These are phyloP conservation scores for Kradibia gibbosae DNA, from an alignment of 1,140 invertebrate species.

Conservation along the genomic window DNA sequence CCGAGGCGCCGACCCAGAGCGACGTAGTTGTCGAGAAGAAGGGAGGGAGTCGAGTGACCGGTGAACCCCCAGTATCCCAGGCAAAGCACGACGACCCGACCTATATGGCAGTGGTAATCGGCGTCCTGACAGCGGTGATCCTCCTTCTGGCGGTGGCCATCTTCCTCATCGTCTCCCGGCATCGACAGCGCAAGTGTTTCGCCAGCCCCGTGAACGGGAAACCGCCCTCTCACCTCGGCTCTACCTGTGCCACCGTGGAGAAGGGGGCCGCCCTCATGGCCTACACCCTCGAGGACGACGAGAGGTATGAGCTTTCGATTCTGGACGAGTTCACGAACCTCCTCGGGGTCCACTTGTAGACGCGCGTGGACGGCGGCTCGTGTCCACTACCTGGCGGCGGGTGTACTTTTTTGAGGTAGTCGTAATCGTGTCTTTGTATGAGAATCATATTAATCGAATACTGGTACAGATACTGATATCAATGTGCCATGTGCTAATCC, in stretches of 20 bases:
- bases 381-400: neutral
- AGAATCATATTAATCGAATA: neutral
- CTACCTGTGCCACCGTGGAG: slow-evolving; percentile 73
- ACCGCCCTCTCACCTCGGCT: slow-evolving; percentile 70
- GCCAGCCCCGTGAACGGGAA: slow-evolving; percentile 82
- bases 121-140: slow-evolving; percentile 84
- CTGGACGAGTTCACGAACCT: slow-evolving; percentile 48
- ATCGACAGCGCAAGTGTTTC: slow-evolving; percentile 84
- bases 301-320: slow-evolving; percentile 62
- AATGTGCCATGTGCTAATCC: neutral
- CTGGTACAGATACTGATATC: neutral
- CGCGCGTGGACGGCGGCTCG: no score
- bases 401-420: no score
- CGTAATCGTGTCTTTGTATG: neutral
- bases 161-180: slow-evolving; percentile 83
- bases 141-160: slow-evolving; percentile 82
- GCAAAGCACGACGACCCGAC: slow-evolving; percentile 81
- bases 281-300: slow-evolving; percentile 70
- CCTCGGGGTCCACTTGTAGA: slow-evolving; percentile 30
- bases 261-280: slow-evolving; percentile 71
- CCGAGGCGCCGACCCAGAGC: slow-evolving; percentile 67
- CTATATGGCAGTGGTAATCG: slow-evolving; percentile 87
- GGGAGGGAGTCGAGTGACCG: slow-evolving; percentile 58
- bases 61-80: slow-evolving; percentile 76
- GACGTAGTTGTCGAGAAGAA: slow-evolving; percentile 74